Evolutionary conservation across 2,797 vertebrate species (phyloP), one percentile per base, ranked within the genome.

Genomic region (Microhierax caerulescens): DNA sequence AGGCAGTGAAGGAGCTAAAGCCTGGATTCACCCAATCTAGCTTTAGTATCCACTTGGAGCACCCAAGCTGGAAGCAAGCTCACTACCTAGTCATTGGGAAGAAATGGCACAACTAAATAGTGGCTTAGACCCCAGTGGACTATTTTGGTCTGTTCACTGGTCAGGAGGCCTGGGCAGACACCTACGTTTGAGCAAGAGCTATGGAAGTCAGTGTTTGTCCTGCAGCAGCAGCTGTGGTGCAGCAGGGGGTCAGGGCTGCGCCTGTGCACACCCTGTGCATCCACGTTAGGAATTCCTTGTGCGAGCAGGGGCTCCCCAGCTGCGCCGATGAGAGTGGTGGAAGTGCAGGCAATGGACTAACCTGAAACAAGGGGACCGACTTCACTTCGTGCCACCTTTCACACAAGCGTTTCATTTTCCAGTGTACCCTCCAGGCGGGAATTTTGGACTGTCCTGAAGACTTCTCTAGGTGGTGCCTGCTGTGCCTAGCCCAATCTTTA

Each of bases 191-290:
- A 37, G 23, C 30, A 11, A 72, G 36, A 65, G 19, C n/a, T 76
- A 11, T 12, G 36, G 43, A 65, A 75, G 36, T 50, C 27, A 22
- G 18, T 21, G 2, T 76, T 56, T 64, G 36, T 48, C 15, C 67
- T 50, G 32, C 37, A 45, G 59, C 1, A 0, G 43, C 14, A 60
- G 18, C 11, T 78, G 60, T 34, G 34, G 27, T 60, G 19, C 36
- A 75, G 45, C 5, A 5, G 15, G 6, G 17, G 70, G 45, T 74
- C n/a, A 65, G 28, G 32, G 16, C 77, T 78, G 43, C 0, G 1
- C 12, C 17, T 51, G 9, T 41, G 37, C 0, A 24, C 8, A 30
- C 4, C 7, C 10, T 3, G 4, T 30, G 5, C 5, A 27, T 24
- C 37, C 22, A 20, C 2, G n/a, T n/a, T n/a, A n/a, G 9, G 19